These are phyloP conservation scores for Carterocephalus palaemon DNA, from an alignment of 2,888 invertebrate species.

Conservation along the genomic window DNA sequence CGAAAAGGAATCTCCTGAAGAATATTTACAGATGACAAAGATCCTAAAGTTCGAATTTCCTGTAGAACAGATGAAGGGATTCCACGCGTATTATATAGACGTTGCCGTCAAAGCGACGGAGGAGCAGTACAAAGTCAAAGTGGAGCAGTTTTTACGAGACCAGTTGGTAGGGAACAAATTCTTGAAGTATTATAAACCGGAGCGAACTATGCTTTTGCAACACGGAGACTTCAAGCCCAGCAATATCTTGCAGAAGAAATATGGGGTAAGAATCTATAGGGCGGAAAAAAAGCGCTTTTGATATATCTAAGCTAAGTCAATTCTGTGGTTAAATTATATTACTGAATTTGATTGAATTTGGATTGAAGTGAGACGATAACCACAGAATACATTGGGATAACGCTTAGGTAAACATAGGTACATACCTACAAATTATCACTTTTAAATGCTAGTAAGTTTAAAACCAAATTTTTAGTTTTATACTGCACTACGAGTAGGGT, in stretches of 20 bases:
- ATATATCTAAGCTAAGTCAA: no score
- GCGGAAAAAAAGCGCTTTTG: no score
- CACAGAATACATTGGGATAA: no score
- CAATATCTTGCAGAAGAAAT: slow-evolving; percentile 34
- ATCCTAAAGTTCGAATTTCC: slow-evolving; percentile 13
- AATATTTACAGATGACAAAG: slow-evolving; percentile 29
- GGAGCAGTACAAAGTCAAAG: slow-evolving; percentile 38
- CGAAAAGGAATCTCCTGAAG: slow-evolving; percentile 39
- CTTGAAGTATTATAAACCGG: slow-evolving; percentile 29
- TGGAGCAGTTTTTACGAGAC: slow-evolving; percentile 34
- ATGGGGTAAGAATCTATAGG: slow-evolving; percentile 26
- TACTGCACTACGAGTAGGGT: no score
- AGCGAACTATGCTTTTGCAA: slow-evolving; percentile 29
- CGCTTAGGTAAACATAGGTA: no score
- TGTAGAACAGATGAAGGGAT: slow-evolving; percentile 18
- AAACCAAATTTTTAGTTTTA: no score
- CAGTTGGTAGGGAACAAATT: slow-evolving; percentile 25
- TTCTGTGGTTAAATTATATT: no score
- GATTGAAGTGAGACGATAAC: no score
- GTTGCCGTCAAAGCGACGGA: slow-evolving; percentile 31
- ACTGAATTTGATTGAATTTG: no score
- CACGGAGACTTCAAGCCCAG: slow-evolving; percentile 38
- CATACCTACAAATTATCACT: no score
- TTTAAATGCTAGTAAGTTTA: no score
- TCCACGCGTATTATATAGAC: slow-evolving; percentile 24